Base-by-base conservation (phyloP, 2,797 vertebrate species). In the Danio jaintianensis region DNA sequence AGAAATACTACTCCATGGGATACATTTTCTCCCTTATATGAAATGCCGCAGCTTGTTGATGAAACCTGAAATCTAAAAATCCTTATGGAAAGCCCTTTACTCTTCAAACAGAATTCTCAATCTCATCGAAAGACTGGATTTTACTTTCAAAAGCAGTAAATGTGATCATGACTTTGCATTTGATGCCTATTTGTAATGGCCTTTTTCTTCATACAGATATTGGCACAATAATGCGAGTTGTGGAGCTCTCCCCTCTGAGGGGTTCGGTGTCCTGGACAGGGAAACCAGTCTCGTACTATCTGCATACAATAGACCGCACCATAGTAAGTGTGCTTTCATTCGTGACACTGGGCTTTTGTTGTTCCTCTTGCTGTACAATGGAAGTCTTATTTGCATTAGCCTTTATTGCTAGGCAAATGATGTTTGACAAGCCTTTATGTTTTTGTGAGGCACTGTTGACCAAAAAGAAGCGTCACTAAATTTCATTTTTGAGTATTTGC, bases 211-310 rank as follows among this genome's bases (percentile, higher is more conserved):
- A 53, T 16, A 82, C 3, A 99, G 98, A 99, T 90, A 99, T 99
- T 81, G 98, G 98, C 95, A 99, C 98, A 92, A 99, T 99, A 93
- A 99, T 99, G 98, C 95, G 96, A 77, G 98, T 99, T 62, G 98
- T 99, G 88, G 98, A 99, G 89, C 94, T 99, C 55, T 99, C 98
- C 29, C 98, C 98, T 69, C 93, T 99, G 85, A 97, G 98, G 86
- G 98, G 98, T 76, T 99, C 98, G 0, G 98, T 99, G 86, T 99
- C 98, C 1, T 99, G 98, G 98, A 99, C 98, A 36, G 98, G 98
- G 88, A 99, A 99, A 87, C 98, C 98, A 50, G 98, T 99, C 85
- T 99, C 98, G 87, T 99, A 99, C 93, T 99, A 99, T 94, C 94
- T 99, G 88, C 98, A 99, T 91, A 99, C 97, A 69, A 99, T 99